Conservation (phyloP, 2,888 invertebrate genomes). For the Machimus atricapillus region DNA sequence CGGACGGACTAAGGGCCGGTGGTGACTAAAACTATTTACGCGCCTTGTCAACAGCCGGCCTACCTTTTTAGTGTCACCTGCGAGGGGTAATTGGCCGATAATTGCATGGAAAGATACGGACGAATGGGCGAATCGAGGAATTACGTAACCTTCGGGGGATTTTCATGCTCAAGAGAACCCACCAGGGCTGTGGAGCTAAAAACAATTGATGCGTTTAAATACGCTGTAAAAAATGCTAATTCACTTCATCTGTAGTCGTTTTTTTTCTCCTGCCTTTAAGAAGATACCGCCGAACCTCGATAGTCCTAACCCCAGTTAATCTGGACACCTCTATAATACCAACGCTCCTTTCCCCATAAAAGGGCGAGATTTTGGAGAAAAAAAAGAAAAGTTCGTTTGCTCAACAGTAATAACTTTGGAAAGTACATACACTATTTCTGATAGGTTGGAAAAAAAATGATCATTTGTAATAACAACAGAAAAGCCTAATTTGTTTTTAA, state of each 20-base stretch:
- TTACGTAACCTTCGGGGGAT: not conserved
- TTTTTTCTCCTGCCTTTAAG: not conserved
- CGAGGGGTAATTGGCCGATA: constrained; percentile 18
- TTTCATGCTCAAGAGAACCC: not conserved
- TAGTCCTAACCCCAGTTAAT: too few species aligned
- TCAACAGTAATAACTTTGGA: too few species aligned
- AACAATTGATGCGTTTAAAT: not conserved
- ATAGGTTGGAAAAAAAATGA: too few species aligned
- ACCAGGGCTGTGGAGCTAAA: not conserved
- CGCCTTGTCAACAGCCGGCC: not conserved
- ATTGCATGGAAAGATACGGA: constrained; percentile 20
- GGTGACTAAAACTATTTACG: not conserved
- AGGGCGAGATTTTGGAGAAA: too few species aligned
- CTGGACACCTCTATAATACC: too few species aligned
- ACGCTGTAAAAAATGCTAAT: not conserved
- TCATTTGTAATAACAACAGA: too few species aligned
- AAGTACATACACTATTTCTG: too few species aligned
- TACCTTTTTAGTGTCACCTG: not conserved
- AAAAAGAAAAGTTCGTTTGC: too few species aligned
- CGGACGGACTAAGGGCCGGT: not conserved
- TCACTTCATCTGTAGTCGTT: not conserved
- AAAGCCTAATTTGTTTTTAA: too few species aligned
- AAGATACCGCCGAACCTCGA: not conserved
- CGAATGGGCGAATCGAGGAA: not conserved
- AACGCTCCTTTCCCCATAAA: too few species aligned